phyloP scores from a whole-genome alignment of 2,888 invertebrate species.

The Agrilus cyanescens region DNA sequence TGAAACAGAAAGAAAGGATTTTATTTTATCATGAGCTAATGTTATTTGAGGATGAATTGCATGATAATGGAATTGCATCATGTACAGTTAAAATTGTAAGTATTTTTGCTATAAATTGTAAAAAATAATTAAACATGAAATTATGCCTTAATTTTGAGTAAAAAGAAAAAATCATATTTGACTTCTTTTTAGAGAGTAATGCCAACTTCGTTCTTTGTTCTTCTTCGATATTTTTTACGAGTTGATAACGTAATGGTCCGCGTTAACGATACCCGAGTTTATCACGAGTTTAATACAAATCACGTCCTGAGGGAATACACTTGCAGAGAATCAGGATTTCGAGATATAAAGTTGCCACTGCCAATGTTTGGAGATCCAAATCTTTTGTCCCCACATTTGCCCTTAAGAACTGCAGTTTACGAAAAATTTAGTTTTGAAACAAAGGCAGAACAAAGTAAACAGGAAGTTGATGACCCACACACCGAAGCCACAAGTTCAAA shows the following conservation, averaged over 20 bases:
- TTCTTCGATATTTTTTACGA: slow-evolving; percentile 83
- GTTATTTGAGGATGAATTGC: slow-evolving; percentile 95
- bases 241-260: slow-evolving; percentile 87
- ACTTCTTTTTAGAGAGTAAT: slow-evolving; percentile 71
- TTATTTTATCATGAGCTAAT: slow-evolving; percentile 88
- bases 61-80: slow-evolving; percentile 92
- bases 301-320: slow-evolving; percentile 77
- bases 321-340: slow-evolving; percentile 60
- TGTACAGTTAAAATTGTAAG: slow-evolving; percentile 88
- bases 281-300: slow-evolving; percentile 63
- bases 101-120: slow-evolving; percentile 18
- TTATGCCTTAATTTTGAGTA: too few species aligned
- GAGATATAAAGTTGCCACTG: slow-evolving; percentile 52
- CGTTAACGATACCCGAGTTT: slow-evolving; percentile 79
- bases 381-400: slow-evolving; percentile 53
- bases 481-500: too few species aligned
- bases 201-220: slow-evolving; percentile 85
- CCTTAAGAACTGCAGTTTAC: slow-evolving; percentile 38
- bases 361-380: slow-evolving; percentile 54
- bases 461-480: too few species aligned
- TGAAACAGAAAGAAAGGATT: slow-evolving; percentile 84
- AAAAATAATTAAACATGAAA: too few species aligned
- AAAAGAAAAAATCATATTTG: slow-evolving; percentile 1
- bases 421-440: slow-evolving; percentile 29
- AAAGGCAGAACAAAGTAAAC: too few species aligned